These are phyloP conservation scores for Scrobipalpa costella DNA, from an alignment of 2,888 invertebrate species.

Conservation along the genomic window DNA sequence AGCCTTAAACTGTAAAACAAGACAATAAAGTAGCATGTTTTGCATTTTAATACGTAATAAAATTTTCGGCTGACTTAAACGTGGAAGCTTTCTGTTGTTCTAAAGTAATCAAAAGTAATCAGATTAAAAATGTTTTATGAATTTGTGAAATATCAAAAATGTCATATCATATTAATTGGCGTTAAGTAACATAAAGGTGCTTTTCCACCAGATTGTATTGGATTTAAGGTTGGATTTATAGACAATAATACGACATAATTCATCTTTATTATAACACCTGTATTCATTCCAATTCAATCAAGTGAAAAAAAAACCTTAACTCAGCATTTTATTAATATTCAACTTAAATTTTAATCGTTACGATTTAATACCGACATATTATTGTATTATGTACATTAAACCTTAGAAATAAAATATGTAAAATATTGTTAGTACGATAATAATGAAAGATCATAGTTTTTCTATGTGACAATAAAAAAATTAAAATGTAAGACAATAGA, in stretches of 20 bases:
- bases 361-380: not conserved
- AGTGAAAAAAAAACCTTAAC: not conserved
- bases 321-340: conserved; percentile 12
- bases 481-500: conserved; percentile 59
- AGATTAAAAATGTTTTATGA: not conserved
- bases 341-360: conserved; percentile 7
- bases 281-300: not conserved
- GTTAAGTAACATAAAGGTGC: not conserved
- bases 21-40: conserved; percentile 56
- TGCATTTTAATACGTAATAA: conserved; percentile 19
- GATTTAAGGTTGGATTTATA: not conserved
- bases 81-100: conserved; percentile 26
- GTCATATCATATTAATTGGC: conserved; percentile 54
- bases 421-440: conserved; percentile 12
- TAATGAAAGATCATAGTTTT: conserved; percentile 23
- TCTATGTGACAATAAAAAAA: conserved; percentile 59
- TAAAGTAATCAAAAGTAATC: conserved; percentile 7
- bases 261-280: too few species aligned
- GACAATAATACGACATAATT: too few species aligned
- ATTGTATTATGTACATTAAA: conserved; percentile 7
- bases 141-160: conserved; percentile 55
- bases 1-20: conserved; percentile 62
- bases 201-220: not conserved
- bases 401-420: conserved; percentile 17
- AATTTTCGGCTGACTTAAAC: conserved; percentile 26